Conservation (phyloP, 2,113 vertebrate species). For the Xiphias gladius region DNA sequence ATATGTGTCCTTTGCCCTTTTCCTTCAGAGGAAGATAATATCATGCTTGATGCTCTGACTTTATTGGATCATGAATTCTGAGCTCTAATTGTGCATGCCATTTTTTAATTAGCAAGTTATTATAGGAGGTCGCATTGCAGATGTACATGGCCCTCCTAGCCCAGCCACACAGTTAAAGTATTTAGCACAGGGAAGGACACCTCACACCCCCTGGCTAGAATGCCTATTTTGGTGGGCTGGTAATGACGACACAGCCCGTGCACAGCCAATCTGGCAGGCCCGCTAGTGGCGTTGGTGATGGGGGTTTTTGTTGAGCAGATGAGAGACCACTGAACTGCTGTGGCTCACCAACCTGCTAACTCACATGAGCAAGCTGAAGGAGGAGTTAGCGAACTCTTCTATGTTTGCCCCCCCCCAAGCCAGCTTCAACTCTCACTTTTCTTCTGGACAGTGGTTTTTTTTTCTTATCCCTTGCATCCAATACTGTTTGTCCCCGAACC, state of each 20-base stretch:
- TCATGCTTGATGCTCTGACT: constrained; percentile 73
- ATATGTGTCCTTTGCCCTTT: constrained; percentile 82
- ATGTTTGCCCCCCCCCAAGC: neutral
- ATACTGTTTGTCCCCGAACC: constrained; percentile 21
- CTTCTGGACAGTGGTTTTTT: neutral
- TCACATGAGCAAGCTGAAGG: constrained; percentile 1
- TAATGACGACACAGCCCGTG: neutral
- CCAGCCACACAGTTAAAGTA: constrained; percentile 36
- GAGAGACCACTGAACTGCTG: constrained; percentile 8
- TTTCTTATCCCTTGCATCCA: neutral
- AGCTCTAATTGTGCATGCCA: constrained; percentile 77
- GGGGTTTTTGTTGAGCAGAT: constrained; percentile 34
- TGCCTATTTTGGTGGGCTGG: constrained; percentile 19
- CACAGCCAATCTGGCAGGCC: constrained; percentile 14
- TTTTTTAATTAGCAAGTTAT: constrained; percentile 80
- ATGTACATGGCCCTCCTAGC: constrained; percentile 40
- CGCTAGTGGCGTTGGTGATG: constrained; percentile 27
- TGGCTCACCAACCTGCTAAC: constrained; percentile 29
- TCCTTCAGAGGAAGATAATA: constrained; percentile 74
- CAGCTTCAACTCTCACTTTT: neutral
- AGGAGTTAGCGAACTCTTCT: constrained; percentile 15
- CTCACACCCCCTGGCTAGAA: neutral
- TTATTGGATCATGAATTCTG: constrained; percentile 81
- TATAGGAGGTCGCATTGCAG: constrained; percentile 65
- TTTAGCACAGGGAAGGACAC: constrained; percentile 32